Evolutionary conservation across 2,888 invertebrate species (phyloP), one percentile per base, ranked within the genome.

Genomic region (Erebia palarica): DNA sequence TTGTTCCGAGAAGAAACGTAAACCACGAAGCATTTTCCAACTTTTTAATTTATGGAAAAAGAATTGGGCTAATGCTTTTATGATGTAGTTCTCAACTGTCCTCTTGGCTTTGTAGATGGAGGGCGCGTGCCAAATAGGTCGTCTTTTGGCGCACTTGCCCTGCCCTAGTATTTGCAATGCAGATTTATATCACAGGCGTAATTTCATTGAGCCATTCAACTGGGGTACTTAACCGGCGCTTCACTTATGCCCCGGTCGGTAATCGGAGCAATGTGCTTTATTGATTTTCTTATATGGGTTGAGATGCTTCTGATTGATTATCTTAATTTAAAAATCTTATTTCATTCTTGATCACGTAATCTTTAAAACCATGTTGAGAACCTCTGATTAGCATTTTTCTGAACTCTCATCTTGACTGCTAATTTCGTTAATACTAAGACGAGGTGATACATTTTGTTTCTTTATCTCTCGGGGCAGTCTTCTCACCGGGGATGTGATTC

Each of bases 41-140:
- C 16, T 53, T 69, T 68, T 69, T 7, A 63, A 69, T 65, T 67
- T 49, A 67, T 70, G 51, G 27, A 65, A 60, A 51, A 51, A 42
- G 57, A 73, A 75, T 68, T 42, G 66, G 72, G 71, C 44, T 65
- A 71, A 75, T 71, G 69, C 59, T 44, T 72, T 73, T 73, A 74
- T 75, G 65, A 61, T 70, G 65, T 42, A 75, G 67, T 75, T 72
- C 70, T 65, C 71, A 64, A 59, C 69, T 65, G 63, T 67, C 69
- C 67, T 68, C 69, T 71, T 75, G 75, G 75, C 75, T 73, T 64
- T 71, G 61, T 71, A 65, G 63, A 51, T 0, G 70, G 69, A 67
- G 69, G 51, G 60, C 67, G 69, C 70, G 70, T 75, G 76, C 77
- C 77, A 77, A 77, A 75, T 77, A 73, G 77, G 77, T 76, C 77